Evolutionary conservation across 2,797 vertebrate species (phyloP).

Genomic region (Poliocrania exsul): DNA sequence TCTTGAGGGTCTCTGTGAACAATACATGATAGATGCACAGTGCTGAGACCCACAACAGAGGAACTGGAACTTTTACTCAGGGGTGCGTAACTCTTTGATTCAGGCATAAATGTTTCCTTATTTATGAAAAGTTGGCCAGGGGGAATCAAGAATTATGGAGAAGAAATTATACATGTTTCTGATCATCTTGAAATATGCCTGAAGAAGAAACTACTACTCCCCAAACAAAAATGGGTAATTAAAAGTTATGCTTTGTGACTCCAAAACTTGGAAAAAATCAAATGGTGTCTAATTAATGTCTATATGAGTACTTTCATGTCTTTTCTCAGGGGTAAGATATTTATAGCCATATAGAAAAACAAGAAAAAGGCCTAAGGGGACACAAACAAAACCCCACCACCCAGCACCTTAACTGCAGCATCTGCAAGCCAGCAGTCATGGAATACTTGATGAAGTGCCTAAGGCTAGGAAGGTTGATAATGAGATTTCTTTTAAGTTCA

Average conservation of each 20-base stretch:
- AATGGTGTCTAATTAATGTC: slow-evolving; percentile 17
- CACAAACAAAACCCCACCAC: slow-evolving; percentile 11
- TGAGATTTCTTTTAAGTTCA: slow-evolving; percentile 59
- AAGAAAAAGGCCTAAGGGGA: slow-evolving; percentile 22
- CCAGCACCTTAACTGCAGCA: slow-evolving; percentile 35
- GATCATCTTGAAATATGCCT: slow-evolving; percentile 14
- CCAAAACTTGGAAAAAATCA: neutral
- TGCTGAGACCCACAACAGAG: slow-evolving; percentile 18
- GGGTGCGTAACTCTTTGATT: slow-evolving; percentile 16
- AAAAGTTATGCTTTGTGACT: slow-evolving; percentile 30
- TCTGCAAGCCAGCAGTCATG: slow-evolving; percentile 22
- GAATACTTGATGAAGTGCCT: slow-evolving; percentile 57
- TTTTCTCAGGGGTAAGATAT: slow-evolving; percentile 37
- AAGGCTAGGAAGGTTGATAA: slow-evolving; percentile 60
- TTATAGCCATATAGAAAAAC: slow-evolving; percentile 33
- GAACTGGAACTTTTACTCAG: slow-evolving; percentile 29
- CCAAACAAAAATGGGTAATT: slow-evolving; percentile 12
- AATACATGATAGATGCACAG: neutral
- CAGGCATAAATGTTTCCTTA: neutral
- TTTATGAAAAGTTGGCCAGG: slow-evolving; percentile 1
- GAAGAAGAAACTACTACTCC: slow-evolving; percentile 28
- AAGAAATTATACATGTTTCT: slow-evolving; percentile 34
- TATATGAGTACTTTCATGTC: slow-evolving; percentile 36
- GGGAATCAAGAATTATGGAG: slow-evolving; percentile 12
- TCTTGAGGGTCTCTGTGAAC: slow-evolving; percentile 4